Evolutionary conservation across 2,888 invertebrate species (phyloP), one percentile per base, ranked within the genome.

Genomic region (Eristalis arbustorum): DNA sequence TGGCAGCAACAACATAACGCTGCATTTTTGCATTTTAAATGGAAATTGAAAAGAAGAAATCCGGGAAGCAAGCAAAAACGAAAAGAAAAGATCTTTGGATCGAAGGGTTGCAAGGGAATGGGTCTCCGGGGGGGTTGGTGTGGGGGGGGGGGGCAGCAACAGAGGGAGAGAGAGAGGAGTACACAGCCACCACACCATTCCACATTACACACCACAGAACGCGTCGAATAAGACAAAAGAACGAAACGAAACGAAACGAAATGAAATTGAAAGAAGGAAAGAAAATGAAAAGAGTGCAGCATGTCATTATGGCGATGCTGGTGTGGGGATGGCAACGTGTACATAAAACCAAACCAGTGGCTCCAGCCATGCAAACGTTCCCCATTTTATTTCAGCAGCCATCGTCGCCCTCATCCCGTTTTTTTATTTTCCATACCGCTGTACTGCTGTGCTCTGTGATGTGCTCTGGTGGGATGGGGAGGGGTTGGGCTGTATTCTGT

Each of bases 301-400:
- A 73, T 71, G 68, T 83, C 76, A 83, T 83, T 73, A 72, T 63
- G 63, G 62, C 40, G 77, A 83, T 83, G 77, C 6, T 18, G 14
- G n/a, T n/a, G n/a, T n/a, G 42, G 10, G 40, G 11, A 34, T 10
- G 34, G 11, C 10, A 11, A 11, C 10, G 11, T 2, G 62, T 76
- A 77, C 37, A 59, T 72, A 68, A 31, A 31, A 77, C 56, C 68
- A 77, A 64, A 18, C 1, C n/a, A n/a, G n/a, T 1, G 2, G 25
- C 28, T 72, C 63, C 57, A 83, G 59, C 77, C 77, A 73, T 63
- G 82, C 82, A 63, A 78, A 77, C 37, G 57, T 82, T 73, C 72
- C 62, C 67, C 72, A n/a, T 81, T 75, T 69, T 59, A 34, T 62
- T 63, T 72, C n/a, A 49, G 34, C 34, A 34, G 34, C 49, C 49